Evolutionary conservation across 1,140 invertebrate species (phyloP), one percentile per base, ranked within the genome.

Genomic region (Euglossa dilemma): DNA sequence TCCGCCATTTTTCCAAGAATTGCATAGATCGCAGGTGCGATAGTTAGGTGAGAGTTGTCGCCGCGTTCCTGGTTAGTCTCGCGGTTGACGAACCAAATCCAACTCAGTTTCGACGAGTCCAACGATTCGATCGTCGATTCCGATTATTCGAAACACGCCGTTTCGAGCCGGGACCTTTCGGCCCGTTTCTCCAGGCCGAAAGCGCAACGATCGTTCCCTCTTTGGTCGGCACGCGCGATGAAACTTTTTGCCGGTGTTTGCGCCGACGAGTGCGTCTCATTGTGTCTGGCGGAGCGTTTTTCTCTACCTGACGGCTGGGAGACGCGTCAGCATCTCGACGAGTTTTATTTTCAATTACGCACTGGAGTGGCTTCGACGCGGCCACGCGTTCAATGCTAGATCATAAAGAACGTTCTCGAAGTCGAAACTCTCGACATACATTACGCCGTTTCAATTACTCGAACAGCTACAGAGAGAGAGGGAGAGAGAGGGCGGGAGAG

Each of bases 371-470:
- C 16, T 45, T 12, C 54, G 76, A 23, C 78, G 28, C 78, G 25
- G 56, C 64, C 28, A 72, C 54, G 45, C 25, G 76, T 57, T 70
- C 78, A 43, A 64, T 61, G 69, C 6, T 52, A 36, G 28, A 54
- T 80, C 70, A 71, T 54, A 61, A 80, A 80, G 78, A 64, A 64
- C 57, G 47, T 64, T 80, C 69, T 70, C 43, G 43, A 79, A 79
- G 50, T 67, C 63, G 63, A 56, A 54, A 59, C 77, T 70, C 77
- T 70, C 64, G 76, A 70, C 52, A 70, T 70, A 70, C 76, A 70
- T 79, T 79, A 71, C 77, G 66, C 57, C 54, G 59, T 80, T 80
- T 80, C 78, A 80, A 80, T 80, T 80, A 80, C 57, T 64, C 47
- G 70, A 63, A 36, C 59, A 72, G 14, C n/a, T 18, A 20, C 4